A percentile compares a stretch with the other conserved stretches of the same genome.
phyloP scores from a whole-genome alignment of 2,888 invertebrate species.

The Notodromas monacha region DNA sequence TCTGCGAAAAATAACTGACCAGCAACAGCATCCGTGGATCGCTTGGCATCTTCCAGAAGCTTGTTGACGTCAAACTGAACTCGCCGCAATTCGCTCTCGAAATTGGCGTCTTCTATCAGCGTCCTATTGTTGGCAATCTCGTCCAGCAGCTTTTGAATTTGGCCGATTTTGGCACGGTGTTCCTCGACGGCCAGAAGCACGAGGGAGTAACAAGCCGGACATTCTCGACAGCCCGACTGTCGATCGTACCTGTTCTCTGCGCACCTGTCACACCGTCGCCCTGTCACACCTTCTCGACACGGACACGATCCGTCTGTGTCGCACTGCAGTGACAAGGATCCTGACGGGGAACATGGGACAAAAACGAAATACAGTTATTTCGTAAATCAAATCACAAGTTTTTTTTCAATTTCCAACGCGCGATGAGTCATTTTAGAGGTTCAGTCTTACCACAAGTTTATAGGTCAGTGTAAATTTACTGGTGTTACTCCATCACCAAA shows the following conservation, averaged over 20 bases:
- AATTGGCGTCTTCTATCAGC: constrained; percentile 59
- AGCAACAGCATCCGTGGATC: constrained; percentile 9
- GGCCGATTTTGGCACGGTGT: constrained; percentile 34
- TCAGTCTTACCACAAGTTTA: too few relatives aligned
- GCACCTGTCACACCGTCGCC: constrained; percentile 68
- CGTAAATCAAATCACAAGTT: too few relatives aligned
- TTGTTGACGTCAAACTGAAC: constrained; percentile 40
- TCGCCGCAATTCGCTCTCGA: constrained; percentile 42
- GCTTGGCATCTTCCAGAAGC: constrained; percentile 35
- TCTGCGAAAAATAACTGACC: constrained; percentile 9
- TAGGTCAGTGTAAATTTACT: too few relatives aligned
- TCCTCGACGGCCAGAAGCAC: constrained; percentile 52
- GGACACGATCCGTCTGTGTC: constrained; percentile 49
- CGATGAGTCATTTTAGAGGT: too few relatives aligned
- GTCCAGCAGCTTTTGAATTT: constrained; percentile 36
- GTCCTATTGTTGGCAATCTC: constrained; percentile 78
- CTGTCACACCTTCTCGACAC: constrained; percentile 34
- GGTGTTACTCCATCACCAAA: too few relatives aligned
- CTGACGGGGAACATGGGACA: too few relatives aligned
- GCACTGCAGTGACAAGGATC: constrained; percentile 61
- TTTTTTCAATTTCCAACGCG: too few relatives aligned
- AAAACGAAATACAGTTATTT: too few relatives aligned
- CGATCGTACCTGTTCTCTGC: constrained; percentile 83
- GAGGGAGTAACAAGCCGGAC: constrained; percentile 77
- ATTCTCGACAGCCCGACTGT: constrained; percentile 53